phyloP scores from a whole-genome alignment of 2,888 invertebrate genomes.

The Thecophora atra region DNA sequence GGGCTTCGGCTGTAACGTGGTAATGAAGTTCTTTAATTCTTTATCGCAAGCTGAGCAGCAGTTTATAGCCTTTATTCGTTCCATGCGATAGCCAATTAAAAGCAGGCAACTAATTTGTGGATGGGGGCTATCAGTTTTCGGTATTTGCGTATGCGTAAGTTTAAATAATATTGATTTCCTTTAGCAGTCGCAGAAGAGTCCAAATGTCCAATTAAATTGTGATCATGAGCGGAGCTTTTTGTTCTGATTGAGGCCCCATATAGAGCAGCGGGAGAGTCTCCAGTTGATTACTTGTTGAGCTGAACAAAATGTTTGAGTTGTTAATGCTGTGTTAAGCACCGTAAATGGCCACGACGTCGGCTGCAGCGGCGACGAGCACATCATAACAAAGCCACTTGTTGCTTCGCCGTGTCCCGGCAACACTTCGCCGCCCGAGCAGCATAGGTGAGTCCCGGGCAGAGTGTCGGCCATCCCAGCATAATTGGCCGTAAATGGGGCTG shows the following conservation, averaged over 20 bases:
- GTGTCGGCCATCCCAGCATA: slow-evolving; percentile 33
- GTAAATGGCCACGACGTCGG: neutral
- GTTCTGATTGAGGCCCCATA: too few species aligned
- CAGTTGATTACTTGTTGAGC: too few species aligned
- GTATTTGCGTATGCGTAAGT: too few species aligned
- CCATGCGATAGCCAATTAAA: neutral
- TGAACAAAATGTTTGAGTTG: neutral
- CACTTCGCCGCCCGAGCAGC: slow-evolving; percentile 3
- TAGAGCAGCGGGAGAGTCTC: too few species aligned
- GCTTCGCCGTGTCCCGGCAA: neutral
- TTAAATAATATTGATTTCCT: too few species aligned
- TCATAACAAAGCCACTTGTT: neutral
- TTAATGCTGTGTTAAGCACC: neutral
- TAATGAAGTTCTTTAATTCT: slow-evolving; percentile 9
- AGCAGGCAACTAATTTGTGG: too few species aligned
- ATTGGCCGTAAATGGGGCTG: slow-evolving; percentile 47
- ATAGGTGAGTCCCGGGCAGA: slow-evolving; percentile 1
- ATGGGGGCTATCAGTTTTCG: too few species aligned
- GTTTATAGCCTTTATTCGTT: neutral
- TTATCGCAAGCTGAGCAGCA: neutral
- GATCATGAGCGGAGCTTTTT: too few species aligned
- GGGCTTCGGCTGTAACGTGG: neutral
- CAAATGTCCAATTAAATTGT: too few species aligned
- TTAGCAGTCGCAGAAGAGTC: too few species aligned
- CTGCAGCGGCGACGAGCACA: neutral